A percentile compares a stretch with the other conserved stretches of the same genome.
These are phyloP conservation scores for Corvus cornix DNA, from an alignment of 2,113 vertebrate species.

Conservation along the genomic window DNA sequence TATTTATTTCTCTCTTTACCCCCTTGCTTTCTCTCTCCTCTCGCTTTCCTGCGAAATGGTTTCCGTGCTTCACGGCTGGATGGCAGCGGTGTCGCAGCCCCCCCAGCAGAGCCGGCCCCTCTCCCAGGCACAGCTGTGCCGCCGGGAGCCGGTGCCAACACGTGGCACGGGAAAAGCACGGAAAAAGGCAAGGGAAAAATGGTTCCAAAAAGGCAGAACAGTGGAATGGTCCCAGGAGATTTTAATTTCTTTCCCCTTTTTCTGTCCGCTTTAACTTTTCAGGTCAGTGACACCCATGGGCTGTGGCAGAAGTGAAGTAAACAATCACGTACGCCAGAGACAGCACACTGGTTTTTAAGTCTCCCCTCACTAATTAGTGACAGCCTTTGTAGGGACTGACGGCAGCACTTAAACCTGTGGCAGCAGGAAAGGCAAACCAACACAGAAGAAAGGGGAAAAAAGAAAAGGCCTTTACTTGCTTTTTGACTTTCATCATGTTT, in stretches of 20 bases:
- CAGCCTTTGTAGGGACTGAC: background rate
- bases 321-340: background rate
- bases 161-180: rapidly evolving
- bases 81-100: background rate
- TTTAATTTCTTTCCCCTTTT: background rate
- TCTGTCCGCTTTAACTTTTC: background rate
- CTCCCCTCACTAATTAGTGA: background rate
- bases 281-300: background rate
- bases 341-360: background rate
- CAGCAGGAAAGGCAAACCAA: background rate
- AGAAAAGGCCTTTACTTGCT: background rate
- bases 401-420: background rate
- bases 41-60: background rate
- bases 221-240: background rate
- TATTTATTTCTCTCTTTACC: too few relatives aligned
- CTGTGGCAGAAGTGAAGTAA: background rate
- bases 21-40: too few relatives aligned
- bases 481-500: background rate
- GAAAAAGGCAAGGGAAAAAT: background rate
- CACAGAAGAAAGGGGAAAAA: background rate
- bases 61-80: background rate
- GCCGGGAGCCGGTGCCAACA: background rate
- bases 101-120: background rate
- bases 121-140: background rate
- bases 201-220: background rate